Conservation (phyloP, 2,113 vertebrate genomes). For the Xenopus borealis region DNA sequence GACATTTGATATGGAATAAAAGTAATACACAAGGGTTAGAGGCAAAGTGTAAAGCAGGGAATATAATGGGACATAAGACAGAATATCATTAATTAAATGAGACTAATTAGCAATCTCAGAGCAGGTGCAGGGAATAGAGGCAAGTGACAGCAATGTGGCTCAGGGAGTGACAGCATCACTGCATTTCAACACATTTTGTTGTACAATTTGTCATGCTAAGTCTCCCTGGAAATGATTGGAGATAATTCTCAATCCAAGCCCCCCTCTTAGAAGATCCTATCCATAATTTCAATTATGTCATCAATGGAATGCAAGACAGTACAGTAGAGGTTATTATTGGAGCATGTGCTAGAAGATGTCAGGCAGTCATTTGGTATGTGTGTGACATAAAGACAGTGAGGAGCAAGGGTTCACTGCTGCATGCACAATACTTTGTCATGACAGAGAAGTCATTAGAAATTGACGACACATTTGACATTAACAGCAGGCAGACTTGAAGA, state of each 20-base stretch:
- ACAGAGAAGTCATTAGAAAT: background rate
- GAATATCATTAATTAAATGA: slow-evolving; percentile 89
- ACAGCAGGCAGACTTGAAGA: background rate
- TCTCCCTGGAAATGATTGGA: slow-evolving; percentile 75
- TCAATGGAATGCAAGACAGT: slow-evolving; percentile 37
- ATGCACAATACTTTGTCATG: slow-evolving; percentile 13
- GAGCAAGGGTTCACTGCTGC: slow-evolving; percentile 21
- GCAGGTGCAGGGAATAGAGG: slow-evolving; percentile 81
- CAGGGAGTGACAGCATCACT: slow-evolving; percentile 59
- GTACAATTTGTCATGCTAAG: slow-evolving; percentile 77
- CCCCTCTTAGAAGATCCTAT: slow-evolving; percentile 33
- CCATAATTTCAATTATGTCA: slow-evolving; percentile 47
- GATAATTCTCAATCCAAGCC: slow-evolving; percentile 54
- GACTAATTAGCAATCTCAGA: slow-evolving; percentile 91
- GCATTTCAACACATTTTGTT: slow-evolving; percentile 60
- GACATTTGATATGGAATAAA: slow-evolving; percentile 24
- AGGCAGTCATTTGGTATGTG: slow-evolving; percentile 12
- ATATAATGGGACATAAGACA: slow-evolving; percentile 67
- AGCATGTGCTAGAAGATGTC: slow-evolving; percentile 31
- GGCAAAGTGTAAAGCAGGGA: slow-evolving; percentile 57
- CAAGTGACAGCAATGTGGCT: slow-evolving; percentile 72
- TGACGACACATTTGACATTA: background rate
- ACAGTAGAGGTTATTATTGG: slow-evolving; percentile 38
- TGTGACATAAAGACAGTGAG: slow-evolving; percentile 28
- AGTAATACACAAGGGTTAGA: slow-evolving; percentile 50